Evolutionary conservation across 2,888 invertebrate genomes (phyloP), one percentile per base, ranked within the genome.

Genomic region (Matsumyia berberina): DNA sequence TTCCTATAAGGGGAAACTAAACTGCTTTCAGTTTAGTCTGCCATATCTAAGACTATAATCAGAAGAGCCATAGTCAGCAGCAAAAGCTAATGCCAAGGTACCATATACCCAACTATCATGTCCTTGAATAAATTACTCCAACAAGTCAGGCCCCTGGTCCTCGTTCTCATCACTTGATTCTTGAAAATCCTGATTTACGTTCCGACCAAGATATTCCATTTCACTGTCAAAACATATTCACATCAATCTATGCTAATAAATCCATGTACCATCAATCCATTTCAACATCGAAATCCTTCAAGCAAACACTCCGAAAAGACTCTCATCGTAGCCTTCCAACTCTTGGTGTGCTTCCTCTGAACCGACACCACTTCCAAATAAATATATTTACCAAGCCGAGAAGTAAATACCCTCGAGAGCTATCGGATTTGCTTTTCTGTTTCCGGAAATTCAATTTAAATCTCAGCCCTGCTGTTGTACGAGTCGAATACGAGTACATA

Each of bases 371-470:
- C n/a, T 24, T 8, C 31, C 37, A 57, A 33, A 42, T 24, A 57
- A 79, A 70, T 53, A 42, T 5, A 17, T 19, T 8, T 24, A 19
- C 49, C 55, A 78, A 78, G 44, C 58, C 70, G 70, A 80, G 64
- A 85, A 85, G 80, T 85, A 58, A 70, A 85, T 24, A 58, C 44
- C 55, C 37, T 35, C 17, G 7, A 53, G 67, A 51, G 53, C 46
- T 49, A 76, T 58, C 69, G 39, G 70, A 44, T 85, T 73, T 78
- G 74, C 55, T 74, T 74, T 79, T 66, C 79, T 60, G 66, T 76
- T 83, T 78, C 86, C 86, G 86, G 86, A 79, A 86, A 79, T 83
- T 83, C 74, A 86, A 86, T 74, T 86, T 74, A 86, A 79, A 78
- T 69, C 66, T 80, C 66, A 37, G 53, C 66, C 66, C 17, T 37